Percentiles rank a stretch among this genome's conserved stretches.
These are phyloP conservation scores for Diaphora mendica DNA, from an alignment of 2,888 invertebrate species.

Conservation along the genomic window DNA sequence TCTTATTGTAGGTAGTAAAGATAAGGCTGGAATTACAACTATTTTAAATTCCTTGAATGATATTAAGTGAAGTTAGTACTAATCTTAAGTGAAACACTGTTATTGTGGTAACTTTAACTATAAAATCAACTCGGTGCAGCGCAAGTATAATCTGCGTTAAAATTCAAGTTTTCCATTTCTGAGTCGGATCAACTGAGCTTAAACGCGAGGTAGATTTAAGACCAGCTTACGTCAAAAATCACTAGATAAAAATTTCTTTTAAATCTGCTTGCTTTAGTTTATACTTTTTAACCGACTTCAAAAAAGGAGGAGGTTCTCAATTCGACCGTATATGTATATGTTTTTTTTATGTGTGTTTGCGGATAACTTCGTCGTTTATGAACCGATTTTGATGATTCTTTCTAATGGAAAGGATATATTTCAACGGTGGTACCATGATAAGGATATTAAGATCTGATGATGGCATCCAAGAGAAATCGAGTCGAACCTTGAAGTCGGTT, in stretches of 20 bases:
- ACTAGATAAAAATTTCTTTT: conserved; percentile 28
- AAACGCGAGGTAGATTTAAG: conserved; percentile 33
- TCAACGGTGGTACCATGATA: no score
- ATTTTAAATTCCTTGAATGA: not conserved
- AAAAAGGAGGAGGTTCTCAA: no score
- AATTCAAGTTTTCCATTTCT: conserved; percentile 53
- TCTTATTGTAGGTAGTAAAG: not conserved
- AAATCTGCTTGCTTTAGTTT: conserved; percentile 1
- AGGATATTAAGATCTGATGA: no score
- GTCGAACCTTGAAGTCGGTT: no score
- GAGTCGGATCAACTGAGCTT: conserved; percentile 38
- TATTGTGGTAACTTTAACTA: conserved; percentile 13
- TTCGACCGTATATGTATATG: no score
- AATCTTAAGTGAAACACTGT: not conserved
- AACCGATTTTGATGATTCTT: no score
- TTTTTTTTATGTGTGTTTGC: no score
- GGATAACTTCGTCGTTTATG: no score
- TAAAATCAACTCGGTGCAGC: conserved; percentile 17
- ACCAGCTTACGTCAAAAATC: conserved; percentile 40
- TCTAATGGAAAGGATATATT: no score
- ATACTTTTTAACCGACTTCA: no score
- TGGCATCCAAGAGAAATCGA: no score
- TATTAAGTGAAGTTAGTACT: not conserved
- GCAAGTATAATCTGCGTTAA: conserved; percentile 52
- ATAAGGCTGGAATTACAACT: not conserved